Evolutionary conservation across 2,113 vertebrate species (phyloP).

Genomic region (Mus pahari): DNA sequence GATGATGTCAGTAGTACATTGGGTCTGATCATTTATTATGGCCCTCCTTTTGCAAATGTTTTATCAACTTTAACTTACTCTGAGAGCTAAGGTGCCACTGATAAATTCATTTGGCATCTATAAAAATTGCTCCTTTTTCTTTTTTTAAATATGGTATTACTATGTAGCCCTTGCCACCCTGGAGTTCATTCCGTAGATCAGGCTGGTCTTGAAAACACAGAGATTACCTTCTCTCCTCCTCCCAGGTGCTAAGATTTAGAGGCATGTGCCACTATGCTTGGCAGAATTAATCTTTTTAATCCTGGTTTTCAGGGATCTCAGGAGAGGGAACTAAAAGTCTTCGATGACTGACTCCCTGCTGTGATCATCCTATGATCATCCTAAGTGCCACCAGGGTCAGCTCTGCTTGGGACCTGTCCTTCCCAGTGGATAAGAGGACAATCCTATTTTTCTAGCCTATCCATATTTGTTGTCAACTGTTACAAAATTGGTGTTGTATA

Average conservation of each 20-base stretch:
- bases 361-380: neutral
- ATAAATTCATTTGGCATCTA: neutral
- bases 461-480: neutral
- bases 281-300: neutral
- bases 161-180: neutral
- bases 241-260: neutral
- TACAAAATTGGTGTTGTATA: neutral
- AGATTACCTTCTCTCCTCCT: neutral
- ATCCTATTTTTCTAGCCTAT: neutral
- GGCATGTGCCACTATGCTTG: neutral
- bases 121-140: neutral
- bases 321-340: neutral
- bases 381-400: neutral
- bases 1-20: neutral
- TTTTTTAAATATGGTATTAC: neutral
- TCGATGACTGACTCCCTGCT: neutral
- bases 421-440: neutral
- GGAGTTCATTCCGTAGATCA: neutral
- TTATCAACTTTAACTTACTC: slow-evolving; percentile 46
- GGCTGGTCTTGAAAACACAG: neutral
- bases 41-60: neutral
- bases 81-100: neutral
- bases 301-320: neutral
- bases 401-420: neutral
- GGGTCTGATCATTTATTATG: slow-evolving; percentile 27